Percentiles rank a stretch among this genome's conserved stretches.
phyloP scores from a whole-genome alignment of 2,113 vertebrate species.

The Tonatia bakeri region DNA sequence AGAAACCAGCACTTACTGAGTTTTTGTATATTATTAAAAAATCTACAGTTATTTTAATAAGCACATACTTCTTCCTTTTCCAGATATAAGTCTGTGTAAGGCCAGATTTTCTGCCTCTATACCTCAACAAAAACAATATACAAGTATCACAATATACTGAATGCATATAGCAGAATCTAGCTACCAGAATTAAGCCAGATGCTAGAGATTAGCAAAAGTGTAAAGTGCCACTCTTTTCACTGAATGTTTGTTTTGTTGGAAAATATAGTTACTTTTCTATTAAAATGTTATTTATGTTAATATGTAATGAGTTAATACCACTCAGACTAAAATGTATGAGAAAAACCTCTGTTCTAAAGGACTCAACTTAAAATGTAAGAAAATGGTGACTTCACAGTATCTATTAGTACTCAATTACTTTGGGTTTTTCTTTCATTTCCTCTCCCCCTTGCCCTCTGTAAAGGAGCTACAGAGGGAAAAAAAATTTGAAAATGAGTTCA shows the following conservation, averaged over 20 bases:
- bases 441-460: background rate
- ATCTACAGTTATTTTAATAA: background rate
- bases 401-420: slow-evolving; percentile 22
- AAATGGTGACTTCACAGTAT: background rate
- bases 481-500: background rate
- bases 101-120: slow-evolving; percentile 10
- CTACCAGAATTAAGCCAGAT: background rate
- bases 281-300: background rate
- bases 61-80: background rate
- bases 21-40: background rate
- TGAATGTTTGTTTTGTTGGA: slow-evolving; percentile 2
- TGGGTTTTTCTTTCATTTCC: background rate
- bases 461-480: background rate
- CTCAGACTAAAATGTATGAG: background rate
- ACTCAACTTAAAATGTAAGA: background rate
- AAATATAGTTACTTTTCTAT: background rate
- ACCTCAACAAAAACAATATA: background rate
- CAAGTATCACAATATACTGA: background rate
- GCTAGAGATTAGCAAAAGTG: slow-evolving; percentile 17
- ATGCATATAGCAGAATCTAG: background rate
- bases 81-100: background rate
- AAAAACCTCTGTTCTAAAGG: background rate
- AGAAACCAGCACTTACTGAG: background rate
- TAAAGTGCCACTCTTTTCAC: background rate
- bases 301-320: background rate